Conservation (phyloP, 2,888 invertebrate species). For the Cheilosia pagana region DNA sequence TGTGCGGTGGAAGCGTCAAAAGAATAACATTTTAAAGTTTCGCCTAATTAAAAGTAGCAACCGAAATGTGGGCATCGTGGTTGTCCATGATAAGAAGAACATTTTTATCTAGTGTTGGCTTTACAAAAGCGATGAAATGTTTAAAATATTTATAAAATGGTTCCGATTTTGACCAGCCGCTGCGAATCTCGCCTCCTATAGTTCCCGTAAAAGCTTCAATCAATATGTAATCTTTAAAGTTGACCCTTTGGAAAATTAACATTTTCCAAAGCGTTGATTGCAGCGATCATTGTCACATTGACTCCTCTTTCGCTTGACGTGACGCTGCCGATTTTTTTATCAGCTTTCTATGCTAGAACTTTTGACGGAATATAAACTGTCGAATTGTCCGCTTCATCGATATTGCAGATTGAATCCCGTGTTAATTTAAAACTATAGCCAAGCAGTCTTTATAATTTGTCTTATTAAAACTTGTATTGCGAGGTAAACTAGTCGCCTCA, state of each 20-base stretch:
- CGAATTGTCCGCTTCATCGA: too few relatives aligned
- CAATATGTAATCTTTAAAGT: slow-evolving; percentile 18
- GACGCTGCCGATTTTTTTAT: neutral
- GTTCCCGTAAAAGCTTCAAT: slow-evolving; percentile 21
- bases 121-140: slow-evolving; percentile 8
- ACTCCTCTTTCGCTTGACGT: slow-evolving; percentile 6
- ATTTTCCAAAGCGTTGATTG: slow-evolving; percentile 9
- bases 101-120: slow-evolving; percentile 8
- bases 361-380: too few relatives aligned
- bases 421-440: too few relatives aligned
- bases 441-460: too few relatives aligned
- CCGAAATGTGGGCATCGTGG: slow-evolving; percentile 26
- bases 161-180: slow-evolving; percentile 7
- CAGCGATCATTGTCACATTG: slow-evolving; percentile 17
- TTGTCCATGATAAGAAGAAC: slow-evolving; percentile 26
- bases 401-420: too few relatives aligned
- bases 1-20: slow-evolving; percentile 22
- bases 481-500: too few relatives aligned
- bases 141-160: slow-evolving; percentile 13
- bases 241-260: slow-evolving; percentile 1
- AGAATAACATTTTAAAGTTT: slow-evolving; percentile 23
- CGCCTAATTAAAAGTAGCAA: neutral
- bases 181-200: slow-evolving; percentile 16
- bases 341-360: too few relatives aligned
- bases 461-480: too few relatives aligned